Base-by-base conservation (phyloP, 1,140 invertebrate species). In the Cyclargus thomasi region DNA sequence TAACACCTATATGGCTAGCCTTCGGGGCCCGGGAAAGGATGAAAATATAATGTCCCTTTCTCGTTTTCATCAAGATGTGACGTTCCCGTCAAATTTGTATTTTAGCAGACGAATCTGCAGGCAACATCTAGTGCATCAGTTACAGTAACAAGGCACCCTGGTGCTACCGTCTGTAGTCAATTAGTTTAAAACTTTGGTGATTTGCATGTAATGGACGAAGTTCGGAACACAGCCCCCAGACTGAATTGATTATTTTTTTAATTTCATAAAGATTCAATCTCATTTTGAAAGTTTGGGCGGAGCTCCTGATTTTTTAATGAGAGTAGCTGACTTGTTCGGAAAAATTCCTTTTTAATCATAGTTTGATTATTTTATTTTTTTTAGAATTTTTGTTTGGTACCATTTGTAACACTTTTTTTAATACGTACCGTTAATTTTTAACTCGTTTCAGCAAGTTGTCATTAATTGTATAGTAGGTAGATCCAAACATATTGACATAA, bases 151-250 rank as follows among this genome's bases (percentile, higher is more conserved):
- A 68, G 57, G 67, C 39, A 4, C 36, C 36, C 36, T 39, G 10
- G 29, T 35, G 29, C 14, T 47, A 14, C 55, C 17, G 17, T 11
- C 72, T 77, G 77, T 70, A 72, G 66, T 70, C 77, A 82, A 83
- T 83, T 82, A 81, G 81, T 62, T 47, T 69, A 35, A 69, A 83
- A 81, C 74, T 80, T 83, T 76, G 64, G 70, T 73, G 71, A 82
- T 84, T 82, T 81, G 77, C 79, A 81, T 82, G 76, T 82, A 79
- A 83, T 83, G 77, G 74, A 71, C 53, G 76, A 83, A 83, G 73
- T 83, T 82, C 62, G 53, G n/a, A n/a, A 62, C 29, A 39, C 57
- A 47, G 39, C 23, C 65, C 64, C 70, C 63, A 64, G 35, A 39
- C 18, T 53, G 55, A 72, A 69, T 64, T 69, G n/a, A 64, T 64